Percentiles rank a stretch among this genome's conserved stretches.
Conservation (phyloP, 2,797 vertebrate species). For the Podarcis siculus region DNA sequence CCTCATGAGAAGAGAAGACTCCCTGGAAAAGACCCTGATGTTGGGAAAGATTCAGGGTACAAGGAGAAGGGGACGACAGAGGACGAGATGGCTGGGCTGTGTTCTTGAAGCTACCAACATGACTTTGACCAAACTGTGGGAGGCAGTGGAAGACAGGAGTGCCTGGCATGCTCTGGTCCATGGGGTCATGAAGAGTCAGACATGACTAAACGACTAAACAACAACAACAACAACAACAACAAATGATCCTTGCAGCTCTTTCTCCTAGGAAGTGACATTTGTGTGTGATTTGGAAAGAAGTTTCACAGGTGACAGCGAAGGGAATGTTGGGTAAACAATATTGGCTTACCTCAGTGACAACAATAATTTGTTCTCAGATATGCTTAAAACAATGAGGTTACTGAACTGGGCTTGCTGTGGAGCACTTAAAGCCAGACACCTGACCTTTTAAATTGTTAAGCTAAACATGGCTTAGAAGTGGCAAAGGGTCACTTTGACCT, state of each 20-base stretch:
- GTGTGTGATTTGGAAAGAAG: background rate
- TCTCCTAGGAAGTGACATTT: background rate
- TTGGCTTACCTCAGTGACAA: background rate
- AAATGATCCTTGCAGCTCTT: background rate
- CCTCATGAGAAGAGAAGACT: no score
- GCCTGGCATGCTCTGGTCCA: no score
- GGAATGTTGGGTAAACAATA: background rate
- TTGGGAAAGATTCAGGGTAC: no score
- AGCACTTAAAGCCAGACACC: conserved; percentile 6
- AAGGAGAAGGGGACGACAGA: no score
- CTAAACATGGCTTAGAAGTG: background rate
- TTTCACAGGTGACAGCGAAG: background rate
- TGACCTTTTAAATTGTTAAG: conserved; percentile 11
- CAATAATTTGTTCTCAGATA: background rate
- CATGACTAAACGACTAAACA: no score
- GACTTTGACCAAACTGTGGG: no score
- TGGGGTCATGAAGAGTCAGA: no score
- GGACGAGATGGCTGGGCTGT: no score
- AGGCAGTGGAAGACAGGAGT: no score
- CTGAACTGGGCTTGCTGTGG: background rate
- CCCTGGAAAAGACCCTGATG: no score
- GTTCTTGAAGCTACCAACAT: no score
- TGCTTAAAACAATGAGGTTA: conserved; percentile 2
- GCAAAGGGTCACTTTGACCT: background rate
- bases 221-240: no score